These are phyloP conservation scores for Microchirus variegatus DNA, from an alignment of 2,797 vertebrate species.

Conservation along the genomic window DNA sequence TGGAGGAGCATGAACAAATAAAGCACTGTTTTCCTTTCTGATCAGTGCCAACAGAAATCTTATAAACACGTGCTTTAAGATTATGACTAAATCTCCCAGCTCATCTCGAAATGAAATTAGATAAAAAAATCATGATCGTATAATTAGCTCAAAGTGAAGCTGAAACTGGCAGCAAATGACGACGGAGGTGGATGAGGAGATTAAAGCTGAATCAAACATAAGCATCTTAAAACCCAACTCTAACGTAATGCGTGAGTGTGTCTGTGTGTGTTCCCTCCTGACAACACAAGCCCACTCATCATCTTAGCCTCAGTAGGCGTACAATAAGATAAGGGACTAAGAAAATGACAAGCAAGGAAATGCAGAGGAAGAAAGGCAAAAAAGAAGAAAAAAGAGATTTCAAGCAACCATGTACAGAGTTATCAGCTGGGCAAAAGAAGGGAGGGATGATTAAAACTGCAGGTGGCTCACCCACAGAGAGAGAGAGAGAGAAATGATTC, in stretches of 20 bases:
- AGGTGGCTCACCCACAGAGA: slow-evolving; percentile 66
- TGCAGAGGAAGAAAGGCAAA: too few relatives aligned
- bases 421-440: slow-evolving; percentile 56
- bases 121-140: slow-evolving; percentile 56
- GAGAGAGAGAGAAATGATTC: slow-evolving; percentile 45
- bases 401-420: slow-evolving; percentile 30
- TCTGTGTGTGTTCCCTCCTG: slow-evolving; percentile 27
- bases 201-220: slow-evolving; percentile 65
- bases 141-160: slow-evolving; percentile 57
- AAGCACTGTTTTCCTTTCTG: neutral
- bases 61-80: neutral
- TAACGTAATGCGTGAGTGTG: neutral
- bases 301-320: slow-evolving; percentile 33
- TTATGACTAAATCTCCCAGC: slow-evolving; percentile 29
- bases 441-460: slow-evolving; percentile 66
- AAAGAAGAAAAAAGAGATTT: slow-evolving; percentile 13
- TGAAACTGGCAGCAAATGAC: slow-evolving; percentile 53
- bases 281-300: slow-evolving; percentile 26
- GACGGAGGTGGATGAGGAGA: slow-evolving; percentile 59
- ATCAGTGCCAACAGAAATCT: neutral
- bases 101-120: slow-evolving; percentile 36
- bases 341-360: slow-evolving; percentile 30
- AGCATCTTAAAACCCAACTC: slow-evolving; percentile 56
- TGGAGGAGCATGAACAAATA: too few relatives aligned
- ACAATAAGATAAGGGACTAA: slow-evolving; percentile 36